These are phyloP conservation scores for Epizoanthus scotinus DNA, from an alignment of 92 coral and sea anemone genomes.

Conservation along the genomic window DNA sequence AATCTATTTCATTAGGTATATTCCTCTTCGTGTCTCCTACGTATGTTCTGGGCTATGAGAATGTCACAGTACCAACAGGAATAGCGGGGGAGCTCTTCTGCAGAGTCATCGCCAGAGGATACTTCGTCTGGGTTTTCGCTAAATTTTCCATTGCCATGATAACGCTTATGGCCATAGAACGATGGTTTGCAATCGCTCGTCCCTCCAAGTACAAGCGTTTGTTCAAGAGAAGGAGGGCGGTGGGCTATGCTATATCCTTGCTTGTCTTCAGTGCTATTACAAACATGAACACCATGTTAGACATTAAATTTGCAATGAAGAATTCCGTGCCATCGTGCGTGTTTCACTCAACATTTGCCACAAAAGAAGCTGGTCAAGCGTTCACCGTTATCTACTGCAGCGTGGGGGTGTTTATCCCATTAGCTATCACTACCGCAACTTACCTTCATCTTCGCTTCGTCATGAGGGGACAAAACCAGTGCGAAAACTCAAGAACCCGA, in stretches of 20 bases:
- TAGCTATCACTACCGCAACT: slow-evolving; percentile 24
- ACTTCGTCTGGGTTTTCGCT: slow-evolving; percentile 31
- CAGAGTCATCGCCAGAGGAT: slow-evolving; percentile 38
- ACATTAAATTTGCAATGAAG: slow-evolving; percentile 1
- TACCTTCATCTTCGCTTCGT: slow-evolving; percentile 32
- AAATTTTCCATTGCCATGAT: slow-evolving; percentile 36
- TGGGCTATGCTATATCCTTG: background rate
- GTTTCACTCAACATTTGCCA: slow-evolving; percentile 24
- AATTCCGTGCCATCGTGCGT: slow-evolving; percentile 21
- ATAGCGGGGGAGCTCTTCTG: slow-evolving; percentile 39
- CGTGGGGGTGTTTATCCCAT: slow-evolving; percentile 17
- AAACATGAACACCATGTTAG: slow-evolving; percentile 19
- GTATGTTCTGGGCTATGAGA: slow-evolving; percentile 29
- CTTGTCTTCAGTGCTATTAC: slow-evolving; percentile 16
- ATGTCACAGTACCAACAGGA: slow-evolving; percentile 23
- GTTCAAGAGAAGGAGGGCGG: slow-evolving; percentile 12
- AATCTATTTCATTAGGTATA: background rate
- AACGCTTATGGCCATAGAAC: slow-evolving; percentile 35
- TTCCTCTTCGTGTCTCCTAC: slow-evolving; percentile 29
- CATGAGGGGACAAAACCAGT: background rate
- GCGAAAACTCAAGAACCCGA: slow-evolving; percentile 19
- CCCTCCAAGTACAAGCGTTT: slow-evolving; percentile 13
- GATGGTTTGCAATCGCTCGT: slow-evolving; percentile 41
- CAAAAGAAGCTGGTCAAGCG: slow-evolving; percentile 16
- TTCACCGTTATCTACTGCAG: slow-evolving; percentile 29